Evolutionary conservation across 1,140 invertebrate species (phyloP).

Genomic region (Trachelipus rathkii): DNA sequence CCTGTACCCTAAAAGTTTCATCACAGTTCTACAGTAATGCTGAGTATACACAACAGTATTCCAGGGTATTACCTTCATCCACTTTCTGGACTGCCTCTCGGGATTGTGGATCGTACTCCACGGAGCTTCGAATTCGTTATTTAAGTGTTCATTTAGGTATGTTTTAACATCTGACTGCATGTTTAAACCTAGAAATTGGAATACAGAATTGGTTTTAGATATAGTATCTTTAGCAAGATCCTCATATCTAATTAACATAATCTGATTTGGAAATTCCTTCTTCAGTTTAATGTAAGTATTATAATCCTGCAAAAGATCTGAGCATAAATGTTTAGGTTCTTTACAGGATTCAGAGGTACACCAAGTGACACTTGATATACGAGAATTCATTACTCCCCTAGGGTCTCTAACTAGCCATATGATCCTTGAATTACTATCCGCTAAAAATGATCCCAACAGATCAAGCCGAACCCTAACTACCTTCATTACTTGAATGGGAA

Average conservation of each 20-base stretch:
- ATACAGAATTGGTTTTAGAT: not conserved
- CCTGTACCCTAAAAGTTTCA: slow-evolving; percentile 1
- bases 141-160: not conserved
- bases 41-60: not conserved
- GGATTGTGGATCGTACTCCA: not conserved
- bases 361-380: slow-evolving; percentile 47
- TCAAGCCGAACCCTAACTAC: slow-evolving; percentile 44
- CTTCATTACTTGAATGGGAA: slow-evolving; percentile 47
- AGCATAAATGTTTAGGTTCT: not conserved
- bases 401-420: not conserved
- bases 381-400: not conserved
- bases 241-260: not conserved
- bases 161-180: not conserved
- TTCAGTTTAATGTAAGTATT: not conserved
- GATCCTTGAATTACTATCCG: not conserved
- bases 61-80: not conserved
- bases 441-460: slow-evolving; percentile 29
- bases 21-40: not conserved
- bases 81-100: not conserved
- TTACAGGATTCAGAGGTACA: slow-evolving; percentile 43
- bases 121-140: not conserved
- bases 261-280: not conserved
- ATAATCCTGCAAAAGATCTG: not conserved
- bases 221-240: not conserved
- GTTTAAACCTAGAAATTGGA: not conserved